These are phyloP conservation scores for Glyptemys insculpta DNA, from an alignment of 2,797 vertebrate genomes.

Conservation along the genomic window DNA sequence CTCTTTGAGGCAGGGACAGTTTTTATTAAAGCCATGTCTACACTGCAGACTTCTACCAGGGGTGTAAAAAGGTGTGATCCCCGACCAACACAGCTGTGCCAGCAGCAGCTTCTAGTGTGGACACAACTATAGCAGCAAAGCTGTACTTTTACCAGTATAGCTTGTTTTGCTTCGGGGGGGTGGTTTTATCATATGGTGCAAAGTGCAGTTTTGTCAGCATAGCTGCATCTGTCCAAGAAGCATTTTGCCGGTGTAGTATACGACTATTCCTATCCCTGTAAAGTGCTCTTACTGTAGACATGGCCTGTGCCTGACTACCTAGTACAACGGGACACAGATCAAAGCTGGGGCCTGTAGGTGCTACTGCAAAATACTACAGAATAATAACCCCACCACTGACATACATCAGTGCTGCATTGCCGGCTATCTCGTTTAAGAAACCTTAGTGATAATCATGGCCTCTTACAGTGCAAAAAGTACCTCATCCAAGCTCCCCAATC, in stretches of 20 bases:
- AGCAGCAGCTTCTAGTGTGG: background rate
- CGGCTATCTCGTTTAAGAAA: fast-evolving
- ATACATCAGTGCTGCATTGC: fast-evolving
- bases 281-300: background rate
- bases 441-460: background rate
- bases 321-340: background rate
- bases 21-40: background rate
- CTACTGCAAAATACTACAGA: background rate
- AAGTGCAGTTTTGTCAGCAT: background rate
- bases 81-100: background rate
- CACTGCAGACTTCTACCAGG: background rate
- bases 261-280: background rate
- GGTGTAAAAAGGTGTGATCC: background rate
- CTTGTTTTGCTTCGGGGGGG: background rate
- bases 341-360: background rate
- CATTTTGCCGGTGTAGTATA: background rate
- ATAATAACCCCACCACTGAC: fast-evolving
- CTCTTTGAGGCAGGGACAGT: background rate
- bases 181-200: background rate
- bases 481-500: background rate
- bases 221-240: background rate
- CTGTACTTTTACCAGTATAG: background rate
- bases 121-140: background rate
- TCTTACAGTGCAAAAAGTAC: background rate
- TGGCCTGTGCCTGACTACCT: fast-evolving